A percentile compares a stretch with the other conserved stretches of the same genome.
phyloP scores from a whole-genome alignment of 2,113 vertebrate species.

The Scartelaos histophorus region DNA sequence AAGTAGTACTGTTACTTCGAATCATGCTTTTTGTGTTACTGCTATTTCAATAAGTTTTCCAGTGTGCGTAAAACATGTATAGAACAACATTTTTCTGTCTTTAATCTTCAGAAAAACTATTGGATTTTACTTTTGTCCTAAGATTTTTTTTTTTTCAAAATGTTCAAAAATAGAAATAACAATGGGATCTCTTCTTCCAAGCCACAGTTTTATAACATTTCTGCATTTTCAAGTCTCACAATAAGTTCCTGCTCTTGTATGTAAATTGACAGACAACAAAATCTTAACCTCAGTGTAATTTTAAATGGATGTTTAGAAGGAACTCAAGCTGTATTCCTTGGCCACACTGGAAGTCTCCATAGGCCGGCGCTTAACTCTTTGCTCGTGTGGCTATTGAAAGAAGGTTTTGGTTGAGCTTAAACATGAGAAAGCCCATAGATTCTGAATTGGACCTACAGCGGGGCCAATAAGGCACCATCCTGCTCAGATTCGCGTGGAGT shows the following conservation, averaged over 20 bases:
- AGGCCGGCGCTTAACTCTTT: slow-evolving; percentile 21
- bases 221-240: neutral
- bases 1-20: no score
- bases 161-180: neutral
- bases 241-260: neutral
- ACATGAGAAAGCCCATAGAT: slow-evolving; percentile 54
- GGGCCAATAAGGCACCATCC: slow-evolving; percentile 19
- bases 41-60: no score
- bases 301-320: slow-evolving; percentile 14
- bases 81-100: no score
- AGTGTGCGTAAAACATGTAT: no score
- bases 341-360: slow-evolving; percentile 17
- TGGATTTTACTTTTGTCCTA: no score
- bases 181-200: neutral
- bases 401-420: slow-evolving; percentile 40
- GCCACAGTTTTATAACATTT: no score
- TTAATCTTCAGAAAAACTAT: no score
- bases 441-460: slow-evolving; percentile 16
- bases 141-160: neutral
- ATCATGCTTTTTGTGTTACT: no score
- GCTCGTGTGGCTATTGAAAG: slow-evolving; percentile 18
- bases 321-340: slow-evolving; percentile 17
- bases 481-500: slow-evolving; percentile 17
- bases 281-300: slow-evolving; percentile 12
- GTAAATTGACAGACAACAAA: slow-evolving; percentile 16